Percentiles rank a stretch among this genome's conserved stretches.
phyloP scores from a whole-genome alignment of 2,113 vertebrate species.

The Balaenoptera acutorostrata region DNA sequence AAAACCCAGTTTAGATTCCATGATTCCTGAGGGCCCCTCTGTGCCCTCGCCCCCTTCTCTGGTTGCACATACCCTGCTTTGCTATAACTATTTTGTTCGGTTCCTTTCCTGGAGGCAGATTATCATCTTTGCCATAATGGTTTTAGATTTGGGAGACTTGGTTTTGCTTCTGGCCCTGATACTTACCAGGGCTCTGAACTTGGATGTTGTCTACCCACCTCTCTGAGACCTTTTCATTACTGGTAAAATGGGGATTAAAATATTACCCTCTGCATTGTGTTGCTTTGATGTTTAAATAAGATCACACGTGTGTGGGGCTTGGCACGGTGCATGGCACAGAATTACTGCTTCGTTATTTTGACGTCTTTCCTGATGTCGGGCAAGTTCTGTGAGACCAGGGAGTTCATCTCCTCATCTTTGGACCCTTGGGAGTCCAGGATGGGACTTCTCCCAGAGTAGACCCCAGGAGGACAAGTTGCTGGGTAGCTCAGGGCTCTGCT shows the following conservation, averaged over 20 bases:
- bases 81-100: background rate
- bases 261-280: fast-evolving
- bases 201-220: background rate
- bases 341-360: fast-evolving
- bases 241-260: background rate
- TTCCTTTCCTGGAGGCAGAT: background rate
- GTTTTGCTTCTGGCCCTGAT: background rate
- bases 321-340: fast-evolving
- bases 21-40: background rate
- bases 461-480: background rate
- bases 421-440: background rate
- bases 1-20: background rate
- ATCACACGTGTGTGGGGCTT: fast-evolving
- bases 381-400: background rate
- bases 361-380: fast-evolving
- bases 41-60: background rate
- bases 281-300: background rate
- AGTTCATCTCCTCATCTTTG: background rate
- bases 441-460: background rate
- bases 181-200: background rate
- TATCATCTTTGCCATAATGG: background rate
- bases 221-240: background rate
- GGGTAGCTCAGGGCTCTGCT: background rate
- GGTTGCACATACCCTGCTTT: background rate
- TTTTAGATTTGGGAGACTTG: background rate